Evolutionary conservation across 2,888 invertebrate genomes (phyloP).

Genomic region (Argyresthia goedartella): DNA sequence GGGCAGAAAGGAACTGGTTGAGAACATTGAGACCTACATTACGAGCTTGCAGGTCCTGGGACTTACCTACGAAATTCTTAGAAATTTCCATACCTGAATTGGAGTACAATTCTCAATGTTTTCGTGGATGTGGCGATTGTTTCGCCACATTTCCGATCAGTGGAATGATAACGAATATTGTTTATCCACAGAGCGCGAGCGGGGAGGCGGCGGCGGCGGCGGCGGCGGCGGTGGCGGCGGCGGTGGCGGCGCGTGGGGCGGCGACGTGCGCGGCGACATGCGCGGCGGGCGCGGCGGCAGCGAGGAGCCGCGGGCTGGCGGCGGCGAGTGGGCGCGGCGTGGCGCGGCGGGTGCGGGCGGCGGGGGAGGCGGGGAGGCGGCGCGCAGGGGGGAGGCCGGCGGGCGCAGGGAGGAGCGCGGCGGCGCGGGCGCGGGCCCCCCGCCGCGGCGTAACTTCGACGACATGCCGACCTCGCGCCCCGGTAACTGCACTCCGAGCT

Average conservation of each 20-base stretch:
- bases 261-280: constrained; percentile 18
- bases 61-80: too few species aligned
- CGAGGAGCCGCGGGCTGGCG: constrained; percentile 47
- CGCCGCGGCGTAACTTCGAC: constrained; percentile 39
- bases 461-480: constrained; percentile 55
- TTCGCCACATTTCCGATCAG: too few species aligned
- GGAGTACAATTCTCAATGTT: too few species aligned
- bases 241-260: constrained; percentile 9
- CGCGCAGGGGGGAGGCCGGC: constrained; percentile 23
- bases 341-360: constrained; percentile 65
- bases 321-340: constrained; percentile 33
- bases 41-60: too few species aligned
- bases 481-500: constrained; percentile 34
- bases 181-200: constrained; percentile 24
- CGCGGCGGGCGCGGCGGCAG: constrained; percentile 50
- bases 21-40: too few species aligned
- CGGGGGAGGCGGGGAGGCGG: constrained; percentile 32
- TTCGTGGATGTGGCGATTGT: too few species aligned
- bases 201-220: constrained; percentile 45
- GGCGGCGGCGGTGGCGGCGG: constrained; percentile 42
- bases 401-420: constrained; percentile 29
- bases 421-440: constrained; percentile 28
- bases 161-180: neutral
- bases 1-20: too few species aligned
- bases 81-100: too few species aligned